These are phyloP conservation scores for Lithobates pipiens DNA, from an alignment of 2,797 vertebrate species.

Conservation along the genomic window DNA sequence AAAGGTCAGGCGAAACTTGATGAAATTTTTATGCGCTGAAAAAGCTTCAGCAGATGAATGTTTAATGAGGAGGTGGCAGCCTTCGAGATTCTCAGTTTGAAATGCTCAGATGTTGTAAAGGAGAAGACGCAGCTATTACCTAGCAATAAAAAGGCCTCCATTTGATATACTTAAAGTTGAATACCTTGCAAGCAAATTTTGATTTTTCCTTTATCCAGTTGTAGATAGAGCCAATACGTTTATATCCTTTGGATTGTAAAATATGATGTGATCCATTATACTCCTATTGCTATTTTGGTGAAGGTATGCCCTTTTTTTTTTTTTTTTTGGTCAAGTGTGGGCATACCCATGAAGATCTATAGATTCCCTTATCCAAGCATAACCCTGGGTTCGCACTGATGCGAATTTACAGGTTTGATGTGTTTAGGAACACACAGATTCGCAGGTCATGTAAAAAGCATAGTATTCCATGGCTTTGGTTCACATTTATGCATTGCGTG, in stretches of 20 bases:
- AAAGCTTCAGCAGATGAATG: conserved; percentile 83
- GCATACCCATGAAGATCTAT: no score
- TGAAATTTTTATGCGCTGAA: conserved; percentile 82
- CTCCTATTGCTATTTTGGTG: neutral
- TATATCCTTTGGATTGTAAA: neutral
- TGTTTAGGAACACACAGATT: no score
- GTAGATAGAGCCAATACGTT: neutral
- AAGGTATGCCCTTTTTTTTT: neutral
- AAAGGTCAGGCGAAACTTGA: conserved; percentile 74
- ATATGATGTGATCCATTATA: neutral
- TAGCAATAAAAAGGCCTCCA: conserved; percentile 45
- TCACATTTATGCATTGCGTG: no score
- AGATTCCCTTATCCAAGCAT: no score
- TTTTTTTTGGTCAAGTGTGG: neutral
- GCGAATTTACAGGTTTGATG: no score
- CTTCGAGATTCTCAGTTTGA: conserved; percentile 67
- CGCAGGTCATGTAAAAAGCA: no score
- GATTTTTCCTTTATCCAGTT: neutral
- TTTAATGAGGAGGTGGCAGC: conserved; percentile 76
- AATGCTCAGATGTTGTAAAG: conserved; percentile 69
- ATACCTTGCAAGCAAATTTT: conserved; percentile 10
- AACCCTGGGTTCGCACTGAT: no score
- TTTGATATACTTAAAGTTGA: conserved; percentile 40
- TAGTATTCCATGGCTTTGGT: no score
- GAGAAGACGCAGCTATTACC: conserved; percentile 65